Evolutionary conservation across 1,140 invertebrate species (phyloP), one percentile per base, ranked within the genome.

Genomic region (Samia ricini): DNA sequence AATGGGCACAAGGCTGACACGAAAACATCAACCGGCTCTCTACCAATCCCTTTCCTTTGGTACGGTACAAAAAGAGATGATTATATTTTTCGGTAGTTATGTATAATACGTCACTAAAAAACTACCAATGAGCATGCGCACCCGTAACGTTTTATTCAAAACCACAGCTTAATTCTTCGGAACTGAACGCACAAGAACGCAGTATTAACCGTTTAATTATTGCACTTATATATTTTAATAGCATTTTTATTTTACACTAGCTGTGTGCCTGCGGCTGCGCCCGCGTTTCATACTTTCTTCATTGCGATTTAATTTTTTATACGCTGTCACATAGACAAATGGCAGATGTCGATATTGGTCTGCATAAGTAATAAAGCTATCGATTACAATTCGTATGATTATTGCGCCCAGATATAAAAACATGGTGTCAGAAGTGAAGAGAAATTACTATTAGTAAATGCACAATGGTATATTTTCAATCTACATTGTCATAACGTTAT

Each of bases 1-100:
- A 90, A 90, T 88, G 88, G 85, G 88, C 81, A 90, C 89, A 90
- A 89, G 85, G 89, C 87, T 91, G 89, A 89, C 89, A 91, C 85
- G 87, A 88, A 85, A 89, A 88, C 89, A 90, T 88, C 84, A 88
- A 88, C 85, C 85, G 82, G 81, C 85, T 82, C 84, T 87, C 79
- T 86, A 86, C 81, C 79, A 81, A 82, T 88, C 85, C 75, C 78
- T 83, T 85, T 88, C 81, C 79, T 79, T 83, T 80, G 67, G 60
- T 78, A 84, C 74, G 52, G 73, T 63, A 60, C 71, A 59, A 81
- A 88, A 75, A 75, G 88, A 88, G 88, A 88, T 74, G 81, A 83
- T 77, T 63, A 77, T 85, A 85, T 83, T 66, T 85, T 69, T 81
- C 73, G 70, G 79, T 82, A 77, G 79, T 85, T 77, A 83, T 81